Base-by-base conservation (phyloP, 92 coral and sea anemone species). In the Nematostella vectensis region DNA sequence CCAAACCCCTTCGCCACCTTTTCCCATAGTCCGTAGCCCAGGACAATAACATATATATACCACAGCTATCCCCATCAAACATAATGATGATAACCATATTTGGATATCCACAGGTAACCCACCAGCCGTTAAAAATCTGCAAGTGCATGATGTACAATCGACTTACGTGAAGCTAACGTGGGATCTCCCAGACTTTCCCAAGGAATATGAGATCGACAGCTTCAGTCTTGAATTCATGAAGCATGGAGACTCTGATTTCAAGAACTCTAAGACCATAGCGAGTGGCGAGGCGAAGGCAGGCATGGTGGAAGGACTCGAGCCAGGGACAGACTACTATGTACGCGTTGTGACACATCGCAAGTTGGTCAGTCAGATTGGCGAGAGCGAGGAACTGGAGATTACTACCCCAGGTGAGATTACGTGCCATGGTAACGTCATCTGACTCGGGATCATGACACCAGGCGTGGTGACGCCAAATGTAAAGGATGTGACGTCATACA, bases 331-430 rank as follows among this genome's bases (percentile, higher is more conserved):
- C 0, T 79, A 70, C 33, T 21, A 16, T 6, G 45, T 70, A 24
- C 55, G 62, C 27, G 71, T 77, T 11, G 31, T 25, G 30, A 66
- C 85, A 11, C 79, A 71, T 30, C 74, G 85, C 4, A 20, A 31
- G 10, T 25, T 19, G 2, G 3, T 12, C 0, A 3, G 42, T 37
- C 0, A 1, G 18, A 13, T 19, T 36, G 44, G 28, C 4, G 29
- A 39, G 2, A 31, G 23, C 29, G 25, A 0, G 2, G 54, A 31
- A 15, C 11, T 42, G 17, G 72, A 66, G 31, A 48, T 66, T n/a
- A 9, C 3, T 17, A 66, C 72, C 27, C 53, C 62, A 55, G 55
- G 72, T 66, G 28, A 63, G 69, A 48, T 18, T 10, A 28, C 26
- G n/a, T n/a, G n/a, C n/a, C n/a, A n/a, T n/a, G n/a, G n/a, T n/a